Conservation (phyloP, 2,888 invertebrate genomes). For the Erynnis tages region DNA sequence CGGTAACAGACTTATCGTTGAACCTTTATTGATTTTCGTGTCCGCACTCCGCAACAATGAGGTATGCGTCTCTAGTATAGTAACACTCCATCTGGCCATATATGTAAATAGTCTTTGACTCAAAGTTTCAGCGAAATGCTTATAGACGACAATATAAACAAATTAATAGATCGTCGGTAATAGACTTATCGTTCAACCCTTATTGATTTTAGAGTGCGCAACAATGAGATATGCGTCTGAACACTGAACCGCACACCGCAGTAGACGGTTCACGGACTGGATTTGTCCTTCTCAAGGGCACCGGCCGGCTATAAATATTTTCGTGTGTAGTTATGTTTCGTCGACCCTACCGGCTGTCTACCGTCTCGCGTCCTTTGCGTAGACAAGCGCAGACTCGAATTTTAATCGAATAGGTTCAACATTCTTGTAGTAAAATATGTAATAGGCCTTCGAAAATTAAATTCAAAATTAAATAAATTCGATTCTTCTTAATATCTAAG, state of each 20-base stretch:
- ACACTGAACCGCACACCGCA: slow-evolving; percentile 6
- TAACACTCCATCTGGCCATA: too few species aligned
- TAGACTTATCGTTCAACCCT: neutral
- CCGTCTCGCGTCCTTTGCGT: slow-evolving; percentile 23
- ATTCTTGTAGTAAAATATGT: neutral
- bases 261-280: slow-evolving; percentile 32
- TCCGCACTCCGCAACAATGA: slow-evolving; percentile 25
- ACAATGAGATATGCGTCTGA: slow-evolving; percentile 23
- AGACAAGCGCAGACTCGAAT: slow-evolving; percentile 26
- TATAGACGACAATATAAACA: slow-evolving; percentile 1
- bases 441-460: neutral
- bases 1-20: neutral
- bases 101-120: too few species aligned
- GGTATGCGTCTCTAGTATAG: slow-evolving; percentile 18
- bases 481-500: too few species aligned
- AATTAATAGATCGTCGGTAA: neutral
- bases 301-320: slow-evolving; percentile 51
- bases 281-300: slow-evolving; percentile 67
- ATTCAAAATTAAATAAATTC: neutral
- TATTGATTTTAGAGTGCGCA: slow-evolving; percentile 27
- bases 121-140: too few species aligned
- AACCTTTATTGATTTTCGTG: slow-evolving; percentile 23
- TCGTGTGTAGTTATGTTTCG: slow-evolving; percentile 38
- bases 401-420: slow-evolving; percentile 17
- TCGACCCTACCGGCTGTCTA: too few species aligned